These are phyloP conservation scores for Aphelenchoides avenae DNA, from an alignment of 1,140 invertebrate genomes.

Conservation along the genomic window DNA sequence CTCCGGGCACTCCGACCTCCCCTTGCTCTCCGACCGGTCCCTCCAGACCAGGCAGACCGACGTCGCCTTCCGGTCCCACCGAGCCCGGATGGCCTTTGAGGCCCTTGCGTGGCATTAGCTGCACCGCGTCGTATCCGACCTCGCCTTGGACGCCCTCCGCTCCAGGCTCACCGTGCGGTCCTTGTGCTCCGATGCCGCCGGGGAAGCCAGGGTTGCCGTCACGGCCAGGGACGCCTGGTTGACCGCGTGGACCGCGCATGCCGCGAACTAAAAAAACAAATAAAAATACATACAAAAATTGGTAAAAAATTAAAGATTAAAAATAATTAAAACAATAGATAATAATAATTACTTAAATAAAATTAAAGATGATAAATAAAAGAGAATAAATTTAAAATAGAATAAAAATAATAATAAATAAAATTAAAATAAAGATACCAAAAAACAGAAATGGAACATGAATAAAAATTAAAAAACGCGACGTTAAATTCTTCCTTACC, in stretches of 20 bases:
- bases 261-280: slow-evolving; percentile 27
- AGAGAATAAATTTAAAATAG: too few relatives aligned
- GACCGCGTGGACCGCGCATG: slow-evolving; percentile 46
- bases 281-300: slow-evolving; percentile 5
- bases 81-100: too few relatives aligned
- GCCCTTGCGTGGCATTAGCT: too few relatives aligned
- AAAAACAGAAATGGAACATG: too few relatives aligned
- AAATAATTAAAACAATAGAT: too few relatives aligned
- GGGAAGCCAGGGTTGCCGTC: slow-evolving; percentile 33
- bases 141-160: slow-evolving; percentile 30
- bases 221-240: slow-evolving; percentile 39
- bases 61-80: slow-evolving; percentile 16
- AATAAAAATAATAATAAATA: too few relatives aligned
- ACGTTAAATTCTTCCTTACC: slow-evolving; percentile 7
- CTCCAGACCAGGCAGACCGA: slow-evolving; percentile 18
- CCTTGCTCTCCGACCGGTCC: slow-evolving; percentile 36
- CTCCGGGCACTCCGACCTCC: slow-evolving; percentile 36
- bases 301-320: too few relatives aligned
- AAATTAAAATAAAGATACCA: too few relatives aligned
- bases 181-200: slow-evolving; percentile 14
- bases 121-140: slow-evolving; percentile 1
- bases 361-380: too few relatives aligned
- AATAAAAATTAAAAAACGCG: slow-evolving; percentile 1
- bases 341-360: too few relatives aligned
- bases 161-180: slow-evolving; percentile 33